Evolutionary conservation across 2,113 vertebrate species (phyloP).

Genomic region (Erythrocebus patas): DNA sequence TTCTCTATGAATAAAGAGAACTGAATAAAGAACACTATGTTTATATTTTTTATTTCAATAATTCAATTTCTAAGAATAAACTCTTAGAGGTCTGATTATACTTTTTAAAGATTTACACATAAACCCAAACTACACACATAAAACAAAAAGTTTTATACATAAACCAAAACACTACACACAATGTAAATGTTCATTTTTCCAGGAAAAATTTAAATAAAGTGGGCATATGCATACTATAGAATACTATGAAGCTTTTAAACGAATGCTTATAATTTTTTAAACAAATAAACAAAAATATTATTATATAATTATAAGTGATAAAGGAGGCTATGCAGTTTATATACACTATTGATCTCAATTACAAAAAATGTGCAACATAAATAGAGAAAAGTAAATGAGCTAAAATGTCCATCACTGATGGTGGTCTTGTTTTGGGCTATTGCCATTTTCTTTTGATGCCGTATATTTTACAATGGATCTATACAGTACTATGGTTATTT

Average conservation of each 20-base stretch:
- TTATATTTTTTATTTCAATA: not conserved
- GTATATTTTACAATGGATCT: not conserved
- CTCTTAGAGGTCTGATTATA: not conserved
- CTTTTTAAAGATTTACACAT: not conserved
- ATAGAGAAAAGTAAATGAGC: not conserved
- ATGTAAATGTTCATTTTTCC: not conserved
- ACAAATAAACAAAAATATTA: not conserved
- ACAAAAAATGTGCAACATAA: not conserved
- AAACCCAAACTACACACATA: not conserved
- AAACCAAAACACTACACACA: not conserved
- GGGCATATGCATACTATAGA: not conserved
- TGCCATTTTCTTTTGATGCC: not conserved
- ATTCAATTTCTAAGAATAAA: conserved; percentile 4
- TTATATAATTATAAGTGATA: not conserved
- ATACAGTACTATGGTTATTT: not conserved
- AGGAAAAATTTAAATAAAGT: not conserved
- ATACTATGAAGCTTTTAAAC: not conserved
- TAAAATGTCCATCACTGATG: not conserved
- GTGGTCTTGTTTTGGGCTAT: not conserved
- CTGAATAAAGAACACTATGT: not conserved
- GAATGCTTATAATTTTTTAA: not conserved
- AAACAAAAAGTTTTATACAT: not conserved
- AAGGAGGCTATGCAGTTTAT: not conserved
- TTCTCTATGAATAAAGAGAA: not conserved
- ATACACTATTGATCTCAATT: not conserved